Evolutionary conservation across 2,888 invertebrate species (phyloP).

Genomic region (Erebia epiphron): DNA sequence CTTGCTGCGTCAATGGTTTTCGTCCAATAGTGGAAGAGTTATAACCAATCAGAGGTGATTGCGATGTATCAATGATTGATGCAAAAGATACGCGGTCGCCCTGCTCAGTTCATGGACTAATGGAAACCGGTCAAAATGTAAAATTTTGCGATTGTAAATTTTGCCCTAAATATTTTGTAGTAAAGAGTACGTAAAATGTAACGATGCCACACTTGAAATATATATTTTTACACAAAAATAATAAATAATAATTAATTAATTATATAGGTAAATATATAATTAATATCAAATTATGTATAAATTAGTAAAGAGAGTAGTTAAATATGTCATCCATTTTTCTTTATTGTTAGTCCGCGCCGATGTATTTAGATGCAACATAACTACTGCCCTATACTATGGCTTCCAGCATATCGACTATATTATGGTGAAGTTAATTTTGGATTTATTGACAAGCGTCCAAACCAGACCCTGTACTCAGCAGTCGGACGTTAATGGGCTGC

Average conservation of each 20-base stretch:
- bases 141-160: no score
- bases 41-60: no score
- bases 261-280: neutral
- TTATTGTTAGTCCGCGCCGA: slow-evolving; percentile 4
- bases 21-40: no score
- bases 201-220: slow-evolving; percentile 5
- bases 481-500: no score
- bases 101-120: no score
- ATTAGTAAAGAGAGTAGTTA: neutral
- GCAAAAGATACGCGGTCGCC: no score
- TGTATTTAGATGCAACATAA: slow-evolving; percentile 29
- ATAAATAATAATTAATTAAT: neutral
- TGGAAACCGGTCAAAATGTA: no score
- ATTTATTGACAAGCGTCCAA: neutral
- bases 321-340: neutral
- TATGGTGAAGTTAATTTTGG: slow-evolving; percentile 17
- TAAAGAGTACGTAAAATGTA: neutral
- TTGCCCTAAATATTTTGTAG: neutral
- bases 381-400: slow-evolving; percentile 49
- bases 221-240: slow-evolving; percentile 1
- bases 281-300: neutral
- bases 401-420: slow-evolving; percentile 43
- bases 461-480: no score
- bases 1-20: no score
- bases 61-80: no score